A percentile compares a stretch with the other conserved stretches of the same genome.
phyloP scores from a whole-genome alignment of 1,140 invertebrate species.

The Drosophila pandora region DNA sequence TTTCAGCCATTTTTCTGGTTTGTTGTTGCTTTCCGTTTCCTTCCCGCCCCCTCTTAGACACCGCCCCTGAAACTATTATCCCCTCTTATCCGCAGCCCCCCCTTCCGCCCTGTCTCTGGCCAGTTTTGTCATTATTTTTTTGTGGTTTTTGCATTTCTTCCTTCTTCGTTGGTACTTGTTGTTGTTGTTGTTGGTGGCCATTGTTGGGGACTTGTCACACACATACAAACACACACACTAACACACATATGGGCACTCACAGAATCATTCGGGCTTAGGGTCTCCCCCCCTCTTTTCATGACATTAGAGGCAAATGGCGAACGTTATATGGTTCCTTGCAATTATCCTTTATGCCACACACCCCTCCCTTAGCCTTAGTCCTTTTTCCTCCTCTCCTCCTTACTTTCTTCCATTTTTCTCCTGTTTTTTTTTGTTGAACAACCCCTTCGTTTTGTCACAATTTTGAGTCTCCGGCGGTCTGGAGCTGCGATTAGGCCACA shows the following conservation, averaged over 20 bases:
- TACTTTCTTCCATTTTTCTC: too few species aligned
- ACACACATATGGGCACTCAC: slow-evolving; percentile 15
- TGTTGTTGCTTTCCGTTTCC: slow-evolving; percentile 2
- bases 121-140: slow-evolving; percentile 77
- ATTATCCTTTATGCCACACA: slow-evolving; percentile 62
- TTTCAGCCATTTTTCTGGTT: not conserved
- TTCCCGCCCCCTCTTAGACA: not conserved
- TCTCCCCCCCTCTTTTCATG: slow-evolving; percentile 52
- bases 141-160: slow-evolving; percentile 74
- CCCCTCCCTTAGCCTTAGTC: not conserved
- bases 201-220: slow-evolving; percentile 53
- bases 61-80: not conserved
- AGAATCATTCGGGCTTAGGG: slow-evolving; percentile 25
- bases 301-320: slow-evolving; percentile 55
- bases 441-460: not conserved
- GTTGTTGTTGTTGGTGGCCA: slow-evolving; percentile 39
- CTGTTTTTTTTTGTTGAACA: too few species aligned
- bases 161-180: slow-evolving; percentile 35
- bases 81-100: not conserved
- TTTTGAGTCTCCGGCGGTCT: slow-evolving; percentile 1
- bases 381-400: too few species aligned
- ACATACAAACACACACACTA: slow-evolving; percentile 15
- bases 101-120: slow-evolving; percentile 18
- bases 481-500: slow-evolving; percentile 60
- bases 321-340: slow-evolving; percentile 43